Base-by-base conservation (phyloP, 2,113 vertebrate species). In the Hydrolagus affinis region DNA sequence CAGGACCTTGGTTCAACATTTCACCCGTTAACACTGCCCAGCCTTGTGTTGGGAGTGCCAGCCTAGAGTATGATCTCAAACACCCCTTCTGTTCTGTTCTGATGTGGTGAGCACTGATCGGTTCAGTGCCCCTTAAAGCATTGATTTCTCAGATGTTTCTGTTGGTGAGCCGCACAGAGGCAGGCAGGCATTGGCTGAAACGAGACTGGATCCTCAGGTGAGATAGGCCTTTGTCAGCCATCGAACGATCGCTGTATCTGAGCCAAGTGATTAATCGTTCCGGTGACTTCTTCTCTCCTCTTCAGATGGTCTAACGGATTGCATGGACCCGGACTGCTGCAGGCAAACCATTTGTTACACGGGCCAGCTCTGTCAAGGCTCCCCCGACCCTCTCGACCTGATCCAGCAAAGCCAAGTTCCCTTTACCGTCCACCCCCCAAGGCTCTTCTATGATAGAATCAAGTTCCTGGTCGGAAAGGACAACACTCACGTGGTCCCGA, bases 261-360 rank as follows among this genome's bases (percentile, higher is more conserved):
- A 66, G 28, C 28, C 15, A 15, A 19, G 56, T 6, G 6, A 17
- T 66, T 12, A 32, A 15, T 66, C 23, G 21, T 4, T 23, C 21
- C 25, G 56, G n/a, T 57, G 25, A 11, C 64, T 68, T 64, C 66
- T 83, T 83, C 62, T 17, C 14, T 66, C 25, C 28, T 32, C 57
- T 72, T 85, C 88, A 99, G 98, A 99, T 87, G 96, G 97, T 87
- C 91, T 99, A 91, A 94, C 93, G 23, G 98, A 98, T 93, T 99
- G 98, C 11, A 94, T 98, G 15, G 98, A 99, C 87, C 98, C 98
- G 0, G 97, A 99, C 87, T 99, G 98, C 66, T 99, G 98, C 86
- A 95, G 96, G 88, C 96, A 99, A 91, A 93, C 94, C 91, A 96
- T 95, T 86, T 99, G 98, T 85, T 95, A 92, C 1, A 91, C 93